Conservation (phyloP, 2,888 invertebrate species). For the Metacarcinus magister region DNA sequence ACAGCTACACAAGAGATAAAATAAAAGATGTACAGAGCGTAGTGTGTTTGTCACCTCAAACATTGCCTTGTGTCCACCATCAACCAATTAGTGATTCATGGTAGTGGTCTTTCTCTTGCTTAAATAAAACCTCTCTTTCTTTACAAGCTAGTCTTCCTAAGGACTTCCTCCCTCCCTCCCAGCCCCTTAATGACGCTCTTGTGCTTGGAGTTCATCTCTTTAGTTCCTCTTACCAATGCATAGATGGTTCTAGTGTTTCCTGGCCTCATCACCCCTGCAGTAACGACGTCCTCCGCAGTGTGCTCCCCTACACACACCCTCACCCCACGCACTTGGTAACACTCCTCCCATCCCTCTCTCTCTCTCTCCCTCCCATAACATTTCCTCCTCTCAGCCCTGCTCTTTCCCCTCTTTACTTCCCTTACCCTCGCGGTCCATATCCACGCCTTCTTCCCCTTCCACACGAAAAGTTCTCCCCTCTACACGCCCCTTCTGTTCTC, state of each 20-base stretch:
- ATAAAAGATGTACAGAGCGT: no score
- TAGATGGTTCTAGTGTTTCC: neutral
- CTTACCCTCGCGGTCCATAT: constrained; percentile 9
- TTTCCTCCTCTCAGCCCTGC: neutral
- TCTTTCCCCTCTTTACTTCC: neutral
- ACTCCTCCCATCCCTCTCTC: neutral
- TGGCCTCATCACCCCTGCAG: neutral
- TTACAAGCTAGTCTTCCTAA: neutral
- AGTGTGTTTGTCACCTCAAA: neutral
- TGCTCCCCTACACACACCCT: neutral
- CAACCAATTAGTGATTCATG: neutral
- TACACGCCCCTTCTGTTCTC: constrained; percentile 16
- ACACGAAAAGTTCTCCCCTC: constrained; percentile 48
- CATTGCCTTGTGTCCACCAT: neutral
- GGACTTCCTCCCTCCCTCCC: neutral
- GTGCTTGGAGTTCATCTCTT: neutral
- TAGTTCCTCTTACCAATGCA: neutral
- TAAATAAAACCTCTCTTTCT: neutral
- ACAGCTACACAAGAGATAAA: neutral
- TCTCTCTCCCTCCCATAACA: neutral
- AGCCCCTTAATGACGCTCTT: neutral
- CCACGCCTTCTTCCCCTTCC: constrained; percentile 15
- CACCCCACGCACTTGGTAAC: constrained; percentile 30
- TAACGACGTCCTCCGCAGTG: neutral
- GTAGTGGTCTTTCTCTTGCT: neutral